These are phyloP conservation scores for Trachelipus rathkii DNA, from an alignment of 1,140 invertebrate species.

Conservation along the genomic window DNA sequence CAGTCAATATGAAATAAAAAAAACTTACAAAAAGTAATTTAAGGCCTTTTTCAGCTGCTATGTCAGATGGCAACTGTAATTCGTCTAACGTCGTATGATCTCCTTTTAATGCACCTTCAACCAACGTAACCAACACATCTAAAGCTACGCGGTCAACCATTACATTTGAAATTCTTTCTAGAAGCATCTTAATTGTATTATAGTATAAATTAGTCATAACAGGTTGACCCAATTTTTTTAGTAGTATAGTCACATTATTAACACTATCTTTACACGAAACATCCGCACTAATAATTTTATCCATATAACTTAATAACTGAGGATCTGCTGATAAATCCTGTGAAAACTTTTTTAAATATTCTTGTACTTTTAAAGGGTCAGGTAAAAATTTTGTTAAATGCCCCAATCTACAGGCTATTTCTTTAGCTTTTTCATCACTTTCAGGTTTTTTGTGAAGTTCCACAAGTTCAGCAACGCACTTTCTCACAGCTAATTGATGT, in stretches of 20 bases:
- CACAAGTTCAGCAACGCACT: slow-evolving; percentile 77
- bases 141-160: slow-evolving; percentile 89
- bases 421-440: slow-evolving; percentile 61
- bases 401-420: slow-evolving; percentile 61
- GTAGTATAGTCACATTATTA: slow-evolving; percentile 64
- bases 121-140: slow-evolving; percentile 51
- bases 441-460: slow-evolving; percentile 68
- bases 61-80: slow-evolving; percentile 69
- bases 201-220: slow-evolving; percentile 93
- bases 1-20: too few species aligned
- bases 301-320: slow-evolving; percentile 73
- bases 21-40: slow-evolving; percentile 63
- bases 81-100: slow-evolving; percentile 59
- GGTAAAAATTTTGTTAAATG: slow-evolving; percentile 72
- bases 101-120: slow-evolving; percentile 51
- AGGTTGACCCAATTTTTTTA: slow-evolving; percentile 88
- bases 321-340: slow-evolving; percentile 72
- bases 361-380: slow-evolving; percentile 85
- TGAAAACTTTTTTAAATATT: slow-evolving; percentile 86
- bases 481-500: slow-evolving; percentile 63
- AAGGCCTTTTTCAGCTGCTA: slow-evolving; percentile 74
- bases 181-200: slow-evolving; percentile 88
- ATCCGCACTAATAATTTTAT: slow-evolving; percentile 76
- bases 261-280: slow-evolving; percentile 87
- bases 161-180: slow-evolving; percentile 89